Evolutionary conservation across 2,888 invertebrate genomes (phyloP), one percentile per base, ranked within the genome.

Genomic region (Ornithoptera priamus): DNA sequence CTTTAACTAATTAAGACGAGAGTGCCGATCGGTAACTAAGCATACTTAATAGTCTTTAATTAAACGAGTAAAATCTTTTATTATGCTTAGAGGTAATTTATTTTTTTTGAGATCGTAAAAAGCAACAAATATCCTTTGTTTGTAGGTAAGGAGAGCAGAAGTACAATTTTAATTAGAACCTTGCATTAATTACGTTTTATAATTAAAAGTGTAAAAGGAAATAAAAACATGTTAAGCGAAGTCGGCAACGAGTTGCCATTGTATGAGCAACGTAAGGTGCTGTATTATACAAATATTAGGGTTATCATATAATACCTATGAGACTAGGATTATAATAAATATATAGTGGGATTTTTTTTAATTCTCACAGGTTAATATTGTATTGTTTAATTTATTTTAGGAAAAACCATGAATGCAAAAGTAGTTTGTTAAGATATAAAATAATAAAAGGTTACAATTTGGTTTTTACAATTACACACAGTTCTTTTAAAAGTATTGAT

Each of bases 151-250:
- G 57, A 70, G 70, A 64, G 67, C 56, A 64, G 36, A 67, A 60
- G 67, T 70, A 70, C 70, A 24, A 67, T 70, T 70, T 70, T 70
- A 70, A 70, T 67, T 70, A 70, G 67, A 57, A 65, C 67, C 70
- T 67, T 70, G 70, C 67, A 67, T 70, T 70, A 70, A 70, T 70
- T 70, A 67, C 64, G 64, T 67, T 70, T 67, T 64, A 67, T 70
- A 67, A 66, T 70, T 70, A 70, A 70, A 70, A 70, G 70, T 70
- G 42, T 50, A 65, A 67, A 67, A 67, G 61, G 61, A 36, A 70
- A 70, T 67, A 62, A 70, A 67, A 67, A 67, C 62, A 67, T 57
- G 57, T 66, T 70, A 66, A 46, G 62, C 30, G 61, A 62, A 66
- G 66, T 53, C 62, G 50, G 62, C 57, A 66, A 70, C 66, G 69